phyloP scores from a whole-genome alignment of 2,888 invertebrate species.

The Adineta ricciae region DNA sequence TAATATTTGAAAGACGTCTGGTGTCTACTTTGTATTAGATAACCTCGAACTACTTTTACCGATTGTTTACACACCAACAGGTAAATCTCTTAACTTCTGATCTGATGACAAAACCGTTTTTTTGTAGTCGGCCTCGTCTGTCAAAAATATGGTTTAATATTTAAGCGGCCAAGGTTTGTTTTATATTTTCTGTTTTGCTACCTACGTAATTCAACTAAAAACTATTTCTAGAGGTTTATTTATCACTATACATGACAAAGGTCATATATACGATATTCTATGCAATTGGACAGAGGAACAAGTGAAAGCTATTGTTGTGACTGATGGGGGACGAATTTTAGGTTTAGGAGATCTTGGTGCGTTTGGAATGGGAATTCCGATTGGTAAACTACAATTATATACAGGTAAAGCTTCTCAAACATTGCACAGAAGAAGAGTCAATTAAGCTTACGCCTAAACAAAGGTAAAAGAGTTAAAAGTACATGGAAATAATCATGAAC shows the following conservation, averaged over 20 bases:
- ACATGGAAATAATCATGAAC: too few relatives aligned
- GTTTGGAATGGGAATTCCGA: conserved; percentile 96
- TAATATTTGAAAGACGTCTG: neutral
- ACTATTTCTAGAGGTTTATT: conserved; percentile 62
- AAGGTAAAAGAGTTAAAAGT: too few relatives aligned
- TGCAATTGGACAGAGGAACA: conserved; percentile 70
- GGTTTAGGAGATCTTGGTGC: conserved; percentile 93
- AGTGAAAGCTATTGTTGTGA: conserved; percentile 65
- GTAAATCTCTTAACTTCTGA: neutral
- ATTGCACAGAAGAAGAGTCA: too few relatives aligned
- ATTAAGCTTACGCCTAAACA: too few relatives aligned
- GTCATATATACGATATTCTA: conserved; percentile 81
- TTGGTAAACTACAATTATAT: conserved; percentile 89
- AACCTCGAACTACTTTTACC: conserved; percentile 88
- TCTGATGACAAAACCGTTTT: too few relatives aligned
- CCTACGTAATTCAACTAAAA: neutral
- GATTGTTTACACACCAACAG: conserved; percentile 90
- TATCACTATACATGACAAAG: conserved; percentile 87
- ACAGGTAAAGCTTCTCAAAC: conserved; percentile 52
- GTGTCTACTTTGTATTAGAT: conserved; percentile 50
- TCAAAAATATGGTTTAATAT: conserved; percentile 85
- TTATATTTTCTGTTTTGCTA: neutral
- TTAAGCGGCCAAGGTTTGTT: conserved; percentile 61
- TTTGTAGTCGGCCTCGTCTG: conserved; percentile 79
- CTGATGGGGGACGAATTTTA: conserved; percentile 92